Base-by-base conservation (phyloP, 1,140 invertebrate genomes). In the Drosophila teissieri region DNA sequence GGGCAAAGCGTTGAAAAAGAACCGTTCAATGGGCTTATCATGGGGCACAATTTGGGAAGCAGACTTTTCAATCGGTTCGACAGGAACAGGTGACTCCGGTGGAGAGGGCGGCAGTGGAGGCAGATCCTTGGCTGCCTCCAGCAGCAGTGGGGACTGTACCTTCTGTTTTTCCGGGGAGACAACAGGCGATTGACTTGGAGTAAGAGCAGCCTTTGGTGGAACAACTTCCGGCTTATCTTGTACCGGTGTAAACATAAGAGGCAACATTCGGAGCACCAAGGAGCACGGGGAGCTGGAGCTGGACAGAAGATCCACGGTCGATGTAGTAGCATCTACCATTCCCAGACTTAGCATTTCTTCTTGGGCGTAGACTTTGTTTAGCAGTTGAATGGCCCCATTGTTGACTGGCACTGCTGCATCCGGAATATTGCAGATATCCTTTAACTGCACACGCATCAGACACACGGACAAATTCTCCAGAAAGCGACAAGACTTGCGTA, bases 401-500 rank as follows among this genome's bases (percentile, higher is more conserved):
- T 76, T 73, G 11, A 22, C 1, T 3, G 60, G 72, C 31, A 89
- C 62, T 7, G 48, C 63, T n/a, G 11, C 14, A 2, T 57, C 19
- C 1, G 84, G 80, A 34, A 88, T 54, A 7, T 53, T 72, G 14
- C 49, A 53, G 2, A 89, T 27, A 7, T 42, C 70, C 10, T 54
- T 65, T 4, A 88, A 45, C 27, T 73, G 67, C 1, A 63, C 54
- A 3, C 70, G 62, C 27, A 48, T 40, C 11, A 52, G 55, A 19
- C 56, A 54, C 0, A 88, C 60, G 0, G 83, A 84, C 31, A 88
- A 12, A 19, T 67, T 60, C 2, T 77, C 72, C 1, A 88, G 12
- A n/a, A 88, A 89, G 1, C 34, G 60, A 14, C 83, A 88, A 1
- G 83, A 17, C 39, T 15, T 77, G n/a, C 80, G 84, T 11, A 88